phyloP scores from a whole-genome alignment of 2,888 invertebrate genomes.

The Ectemnius cavifrons region DNA sequence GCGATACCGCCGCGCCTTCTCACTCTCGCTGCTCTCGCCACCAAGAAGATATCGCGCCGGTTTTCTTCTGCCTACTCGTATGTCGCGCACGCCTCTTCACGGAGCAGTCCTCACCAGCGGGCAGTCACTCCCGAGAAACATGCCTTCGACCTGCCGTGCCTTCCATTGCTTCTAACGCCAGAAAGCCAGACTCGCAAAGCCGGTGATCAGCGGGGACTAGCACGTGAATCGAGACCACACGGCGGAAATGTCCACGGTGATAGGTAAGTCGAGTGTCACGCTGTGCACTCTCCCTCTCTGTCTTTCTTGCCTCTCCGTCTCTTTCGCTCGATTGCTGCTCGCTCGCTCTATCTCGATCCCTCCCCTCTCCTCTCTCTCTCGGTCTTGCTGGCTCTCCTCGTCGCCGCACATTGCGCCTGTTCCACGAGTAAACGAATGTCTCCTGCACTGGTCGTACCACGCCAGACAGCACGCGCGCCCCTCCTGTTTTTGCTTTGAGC shows the following conservation, averaged over 20 bases:
- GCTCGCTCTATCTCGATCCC: constrained; percentile 13
- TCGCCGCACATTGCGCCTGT: no score
- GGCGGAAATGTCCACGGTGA: constrained; percentile 66
- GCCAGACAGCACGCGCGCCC: neutral
- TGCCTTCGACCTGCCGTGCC: constrained; percentile 41
- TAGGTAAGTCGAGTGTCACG: constrained; percentile 67
- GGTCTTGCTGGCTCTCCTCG: no score
- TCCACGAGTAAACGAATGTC: constrained; percentile 42
- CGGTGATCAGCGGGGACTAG: constrained; percentile 2
- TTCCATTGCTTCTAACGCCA: constrained; percentile 41
- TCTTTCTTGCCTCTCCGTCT: constrained; percentile 4
- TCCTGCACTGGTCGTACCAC: constrained; percentile 29
- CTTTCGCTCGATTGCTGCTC: constrained; percentile 14
- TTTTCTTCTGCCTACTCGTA: constrained; percentile 22
- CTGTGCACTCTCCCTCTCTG: constrained; percentile 21
- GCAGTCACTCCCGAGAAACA: constrained; percentile 52
- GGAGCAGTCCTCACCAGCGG: constrained; percentile 29
- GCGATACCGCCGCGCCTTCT: neutral
- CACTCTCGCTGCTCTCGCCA: neutral
- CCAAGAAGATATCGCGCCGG: constrained; percentile 9
- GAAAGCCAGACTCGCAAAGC: constrained; percentile 36
- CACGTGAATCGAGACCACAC: constrained; percentile 17
- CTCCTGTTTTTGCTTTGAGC: constrained; percentile 9
- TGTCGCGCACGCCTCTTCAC: constrained; percentile 24
- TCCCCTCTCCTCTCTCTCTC: neutral